Percentiles rank a stretch among this genome's conserved stretches.
phyloP scores from a whole-genome alignment of 2,113 vertebrate species.

The Pterocles burchelli region DNA sequence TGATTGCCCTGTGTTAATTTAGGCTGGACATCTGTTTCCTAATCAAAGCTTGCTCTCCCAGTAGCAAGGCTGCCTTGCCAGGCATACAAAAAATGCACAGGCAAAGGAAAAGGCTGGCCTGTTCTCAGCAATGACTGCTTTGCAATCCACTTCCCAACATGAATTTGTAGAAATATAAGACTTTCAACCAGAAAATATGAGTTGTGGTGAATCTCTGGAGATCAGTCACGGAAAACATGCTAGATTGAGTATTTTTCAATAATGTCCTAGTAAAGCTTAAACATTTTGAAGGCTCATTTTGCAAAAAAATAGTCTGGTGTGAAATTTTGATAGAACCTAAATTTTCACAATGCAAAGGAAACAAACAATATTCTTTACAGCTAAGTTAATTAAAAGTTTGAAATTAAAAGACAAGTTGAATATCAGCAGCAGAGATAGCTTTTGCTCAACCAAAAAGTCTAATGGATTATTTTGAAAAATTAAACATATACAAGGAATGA shows the following conservation, averaged over 20 bases:
- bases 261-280: not conserved
- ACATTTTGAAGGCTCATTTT: not conserved
- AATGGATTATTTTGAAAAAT: not conserved
- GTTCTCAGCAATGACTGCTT: not conserved
- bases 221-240: not conserved
- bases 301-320: not conserved
- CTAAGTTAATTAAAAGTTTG: not conserved
- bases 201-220: not conserved
- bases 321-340: not conserved
- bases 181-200: not conserved
- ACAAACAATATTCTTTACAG: not conserved
- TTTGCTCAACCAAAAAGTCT: not conserved
- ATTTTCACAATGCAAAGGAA: not conserved
- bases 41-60: not conserved
- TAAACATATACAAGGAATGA: not conserved
- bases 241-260: not conserved
- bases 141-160: not conserved
- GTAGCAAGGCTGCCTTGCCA: not conserved
- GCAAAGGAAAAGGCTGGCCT: not conserved
- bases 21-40: constrained; percentile 29
- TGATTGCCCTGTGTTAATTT: not conserved
- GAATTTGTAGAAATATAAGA: not conserved
- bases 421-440: not conserved
- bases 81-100: not conserved
- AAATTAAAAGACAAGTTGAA: not conserved